Evolutionary conservation across 2,888 invertebrate species (phyloP).

Genomic region (Ptycholaimellus sp.): DNA sequence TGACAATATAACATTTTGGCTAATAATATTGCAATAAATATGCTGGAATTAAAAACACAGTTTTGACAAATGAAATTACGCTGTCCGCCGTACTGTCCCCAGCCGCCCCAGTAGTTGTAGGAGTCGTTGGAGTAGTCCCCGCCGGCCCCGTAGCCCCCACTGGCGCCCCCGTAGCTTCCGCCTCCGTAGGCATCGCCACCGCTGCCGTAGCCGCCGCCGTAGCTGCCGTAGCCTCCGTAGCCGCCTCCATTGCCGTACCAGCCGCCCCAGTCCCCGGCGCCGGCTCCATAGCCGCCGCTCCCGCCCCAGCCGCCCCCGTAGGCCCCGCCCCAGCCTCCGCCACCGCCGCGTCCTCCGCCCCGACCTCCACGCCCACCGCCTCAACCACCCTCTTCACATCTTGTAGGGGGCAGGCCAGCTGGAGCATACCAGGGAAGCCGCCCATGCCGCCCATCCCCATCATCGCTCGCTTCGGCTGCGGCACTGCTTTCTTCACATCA

Average conservation of each 20-base stretch:
- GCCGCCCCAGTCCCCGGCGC: background rate
- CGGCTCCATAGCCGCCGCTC: conserved; percentile 6
- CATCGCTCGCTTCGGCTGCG: conserved; percentile 16
- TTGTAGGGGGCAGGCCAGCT: conserved; percentile 1
- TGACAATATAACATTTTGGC: no score
- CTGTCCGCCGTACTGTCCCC: background rate
- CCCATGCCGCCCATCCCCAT: background rate
- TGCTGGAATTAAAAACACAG: no score
- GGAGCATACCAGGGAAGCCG: background rate
- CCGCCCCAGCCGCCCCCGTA: conserved; percentile 1
- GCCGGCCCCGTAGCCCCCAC: background rate
- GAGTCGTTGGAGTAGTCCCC: background rate
- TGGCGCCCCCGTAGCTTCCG: conserved; percentile 1
- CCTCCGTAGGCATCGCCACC: background rate
- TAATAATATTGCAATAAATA: no score
- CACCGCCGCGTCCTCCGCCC: conserved; percentile 3
- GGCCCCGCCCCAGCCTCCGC: background rate
- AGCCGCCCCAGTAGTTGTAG: background rate
- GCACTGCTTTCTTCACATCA: conserved; percentile 26
- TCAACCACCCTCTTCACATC: no score
- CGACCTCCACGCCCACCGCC: no score
- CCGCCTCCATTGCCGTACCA: conserved; percentile 2
- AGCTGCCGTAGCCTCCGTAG: conserved; percentile 1
- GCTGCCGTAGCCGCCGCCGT: background rate
- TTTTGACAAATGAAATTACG: no score